A percentile compares a stretch with the other conserved stretches of the same genome.
These are phyloP conservation scores for Eulemur coronatus DNA, from an alignment of 2,797 vertebrate genomes.

Conservation along the genomic window DNA sequence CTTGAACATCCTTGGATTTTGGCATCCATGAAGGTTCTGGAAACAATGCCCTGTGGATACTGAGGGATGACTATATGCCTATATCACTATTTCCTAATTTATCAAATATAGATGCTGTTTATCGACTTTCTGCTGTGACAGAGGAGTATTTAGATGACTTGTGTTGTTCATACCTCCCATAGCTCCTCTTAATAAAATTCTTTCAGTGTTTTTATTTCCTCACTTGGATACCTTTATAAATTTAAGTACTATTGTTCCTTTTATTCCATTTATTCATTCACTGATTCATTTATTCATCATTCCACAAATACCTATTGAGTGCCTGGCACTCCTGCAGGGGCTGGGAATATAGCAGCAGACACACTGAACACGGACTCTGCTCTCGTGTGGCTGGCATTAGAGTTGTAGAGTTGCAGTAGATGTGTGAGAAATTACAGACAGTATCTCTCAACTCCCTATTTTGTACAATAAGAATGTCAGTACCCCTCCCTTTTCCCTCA, in stretches of 20 bases:
- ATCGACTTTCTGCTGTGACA: neutral
- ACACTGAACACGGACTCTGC: neutral
- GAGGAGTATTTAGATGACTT: neutral
- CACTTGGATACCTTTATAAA: neutral
- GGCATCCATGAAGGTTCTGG: neutral
- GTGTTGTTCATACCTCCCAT: neutral
- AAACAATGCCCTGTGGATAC: neutral
- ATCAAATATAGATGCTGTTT: neutral
- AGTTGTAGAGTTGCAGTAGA: neutral
- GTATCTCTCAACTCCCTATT: neutral
- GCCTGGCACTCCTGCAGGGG: neutral
- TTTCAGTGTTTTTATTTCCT: neutral
- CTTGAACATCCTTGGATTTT: neutral
- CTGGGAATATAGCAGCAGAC: neutral
- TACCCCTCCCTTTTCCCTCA: neutral
- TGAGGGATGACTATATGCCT: rapidly evolving
- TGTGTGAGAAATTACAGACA: neutral
- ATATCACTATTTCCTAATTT: neutral
- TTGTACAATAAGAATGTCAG: neutral
- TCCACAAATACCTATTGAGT: neutral
- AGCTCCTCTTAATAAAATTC: neutral
- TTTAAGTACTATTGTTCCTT: neutral
- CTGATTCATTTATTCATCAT: neutral
- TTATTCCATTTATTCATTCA: neutral
- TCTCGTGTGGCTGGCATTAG: neutral